A percentile compares a stretch with the other conserved stretches of the same genome.
These are phyloP conservation scores for Aricia artaxerxes DNA, from an alignment of 2,888 invertebrate species.

Conservation along the genomic window DNA sequence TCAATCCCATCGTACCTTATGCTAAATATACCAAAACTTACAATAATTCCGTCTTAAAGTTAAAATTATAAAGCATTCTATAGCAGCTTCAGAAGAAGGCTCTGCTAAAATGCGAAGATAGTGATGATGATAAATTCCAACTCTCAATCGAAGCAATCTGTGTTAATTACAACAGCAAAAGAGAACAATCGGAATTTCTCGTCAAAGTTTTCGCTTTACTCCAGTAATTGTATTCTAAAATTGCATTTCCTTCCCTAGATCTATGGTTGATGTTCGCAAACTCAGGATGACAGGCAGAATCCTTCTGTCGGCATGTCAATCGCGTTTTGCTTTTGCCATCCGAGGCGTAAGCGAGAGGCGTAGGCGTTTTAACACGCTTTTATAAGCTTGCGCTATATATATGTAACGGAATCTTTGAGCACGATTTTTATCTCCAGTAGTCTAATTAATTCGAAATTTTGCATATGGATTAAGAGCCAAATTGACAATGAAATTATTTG, in stretches of 20 bases:
- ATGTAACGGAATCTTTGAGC: too few species aligned
- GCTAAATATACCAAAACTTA: too few species aligned
- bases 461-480: too few species aligned
- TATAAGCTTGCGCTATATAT: too few species aligned
- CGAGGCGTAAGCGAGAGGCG: slow-evolving; percentile 15
- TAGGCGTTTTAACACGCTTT: neutral
- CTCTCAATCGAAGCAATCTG: slow-evolving; percentile 2
- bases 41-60: too few species aligned
- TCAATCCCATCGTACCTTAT: too few species aligned
- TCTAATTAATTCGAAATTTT: too few species aligned
- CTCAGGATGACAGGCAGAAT: slow-evolving; percentile 62
- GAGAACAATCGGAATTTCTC: neutral
- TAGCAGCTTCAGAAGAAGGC: too few species aligned
- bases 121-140: neutral
- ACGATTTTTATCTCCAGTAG: too few species aligned
- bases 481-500: too few species aligned
- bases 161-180: slow-evolving; percentile 21
- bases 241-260: slow-evolving; percentile 38
- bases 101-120: too few species aligned
- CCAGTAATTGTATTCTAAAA: slow-evolving; percentile 14
- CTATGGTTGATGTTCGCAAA: slow-evolving; percentile 61
- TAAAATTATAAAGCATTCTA: too few species aligned
- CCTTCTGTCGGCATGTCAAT: slow-evolving; percentile 64
- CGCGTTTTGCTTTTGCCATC: slow-evolving; percentile 60
- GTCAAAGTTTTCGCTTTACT: slow-evolving; percentile 25